Evolutionary conservation across 2,888 invertebrate genomes (phyloP).

Genomic region (Lobophora halterata): DNA sequence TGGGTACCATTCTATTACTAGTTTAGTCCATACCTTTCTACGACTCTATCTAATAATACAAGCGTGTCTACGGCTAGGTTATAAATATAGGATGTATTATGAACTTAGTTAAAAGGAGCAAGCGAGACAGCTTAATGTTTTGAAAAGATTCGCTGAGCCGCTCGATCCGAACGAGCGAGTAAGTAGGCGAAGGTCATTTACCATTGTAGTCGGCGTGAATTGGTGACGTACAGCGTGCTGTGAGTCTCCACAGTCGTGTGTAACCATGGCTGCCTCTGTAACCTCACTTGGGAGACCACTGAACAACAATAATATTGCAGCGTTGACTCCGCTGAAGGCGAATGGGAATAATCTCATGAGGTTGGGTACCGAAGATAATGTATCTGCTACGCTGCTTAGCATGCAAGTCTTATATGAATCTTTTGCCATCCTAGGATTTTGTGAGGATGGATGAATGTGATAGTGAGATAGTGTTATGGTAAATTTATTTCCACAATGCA

Average conservation of each 20-base stretch:
- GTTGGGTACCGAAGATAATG: no score
- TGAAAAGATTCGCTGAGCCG: slow-evolving; percentile 67
- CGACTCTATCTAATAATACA: no score
- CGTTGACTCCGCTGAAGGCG: neutral
- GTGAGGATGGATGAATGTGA: no score
- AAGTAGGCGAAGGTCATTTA: slow-evolving; percentile 76
- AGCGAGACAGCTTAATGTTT: slow-evolving; percentile 53
- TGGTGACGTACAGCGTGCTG: slow-evolving; percentile 45
- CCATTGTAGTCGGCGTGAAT: slow-evolving; percentile 66
- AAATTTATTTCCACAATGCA: no score
- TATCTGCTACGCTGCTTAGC: no score
- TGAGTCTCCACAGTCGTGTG: slow-evolving; percentile 20
- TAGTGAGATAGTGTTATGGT: no score
- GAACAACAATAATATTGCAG: slow-evolving; percentile 2
- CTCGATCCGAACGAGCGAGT: slow-evolving; percentile 68
- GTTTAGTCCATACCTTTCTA: no score
- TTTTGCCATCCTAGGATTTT: no score
- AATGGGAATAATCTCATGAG: neutral
- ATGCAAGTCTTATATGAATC: no score
- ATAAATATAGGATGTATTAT: no score
- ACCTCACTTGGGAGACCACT: neutral
- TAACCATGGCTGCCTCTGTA: slow-evolving; percentile 11
- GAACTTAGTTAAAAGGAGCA: slow-evolving; percentile 23
- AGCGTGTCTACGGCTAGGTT: no score
- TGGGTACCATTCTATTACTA: no score